Evolutionary conservation across 2,797 vertebrate genomes (phyloP), one percentile per base, ranked within the genome.

Genomic region (Hoplostethus atlanticus): DNA sequence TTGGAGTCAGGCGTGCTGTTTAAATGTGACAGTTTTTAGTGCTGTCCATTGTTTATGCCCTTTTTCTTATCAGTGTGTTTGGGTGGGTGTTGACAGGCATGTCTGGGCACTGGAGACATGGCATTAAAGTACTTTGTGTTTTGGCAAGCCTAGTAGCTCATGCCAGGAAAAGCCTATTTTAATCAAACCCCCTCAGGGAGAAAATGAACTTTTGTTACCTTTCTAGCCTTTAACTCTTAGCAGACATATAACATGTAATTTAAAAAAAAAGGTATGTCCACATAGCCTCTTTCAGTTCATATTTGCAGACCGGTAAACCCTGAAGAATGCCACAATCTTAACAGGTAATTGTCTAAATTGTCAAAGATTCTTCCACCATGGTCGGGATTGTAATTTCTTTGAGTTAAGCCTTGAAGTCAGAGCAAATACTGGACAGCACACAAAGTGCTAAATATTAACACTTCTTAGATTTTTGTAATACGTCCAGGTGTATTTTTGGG

Each of bases 1-100:
- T 51, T 52, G 38, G 67, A 30, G 40, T 28, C 57, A 71, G 59
- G 48, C 50, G 9, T 48, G 17, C 40, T 81, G 40, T 85, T 77
- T 52, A 73, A 65, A 71, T 64, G 46, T 46, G 50, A 5, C 68
- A 6, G 30, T 48, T 34, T 16, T 3, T 11, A 16, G 5, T 70
- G 3, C 0, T 50, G 28, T 46, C 4, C 17, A 0, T 13, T 75
- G 57, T 60, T 62, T 67, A 56, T 54, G 16, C 9, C 10, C 30
- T 34, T 61, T n/a, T 53, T 17, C 0, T 1, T 13, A 0, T 21
- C 15, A 10, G 1, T 73, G 34, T 62, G 61, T 10, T 12, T 13
- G 30, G 55, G 21, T 40, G 30, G 30, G 13, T 38, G 17, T 46
- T 68, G 56, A 46, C 51, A 12, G 56, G 8, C 25, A 34, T 0